These are phyloP conservation scores for Perca flavescens DNA, from an alignment of 2,113 vertebrate genomes.

Conservation along the genomic window DNA sequence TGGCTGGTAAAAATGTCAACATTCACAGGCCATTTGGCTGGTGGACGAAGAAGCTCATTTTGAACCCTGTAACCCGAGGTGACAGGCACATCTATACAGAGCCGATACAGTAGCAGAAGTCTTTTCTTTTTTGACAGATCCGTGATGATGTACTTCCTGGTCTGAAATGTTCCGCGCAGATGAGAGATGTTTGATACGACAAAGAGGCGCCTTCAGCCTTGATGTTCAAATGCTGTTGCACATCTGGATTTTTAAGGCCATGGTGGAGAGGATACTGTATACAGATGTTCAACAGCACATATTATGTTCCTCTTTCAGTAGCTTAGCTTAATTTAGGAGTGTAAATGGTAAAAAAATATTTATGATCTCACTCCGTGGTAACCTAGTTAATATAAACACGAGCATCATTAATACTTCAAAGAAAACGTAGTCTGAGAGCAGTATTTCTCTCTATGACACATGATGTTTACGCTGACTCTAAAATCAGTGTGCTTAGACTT, in stretches of 20 bases:
- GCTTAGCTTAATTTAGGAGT: not conserved
- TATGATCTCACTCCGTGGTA: not conserved
- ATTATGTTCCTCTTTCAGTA: not conserved
- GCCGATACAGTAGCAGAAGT: not conserved
- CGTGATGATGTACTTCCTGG: not conserved
- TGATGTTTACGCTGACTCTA: not conserved
- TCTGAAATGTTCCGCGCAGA: not conserved
- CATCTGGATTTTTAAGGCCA: not conserved
- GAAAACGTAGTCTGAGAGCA: constrained; percentile 6
- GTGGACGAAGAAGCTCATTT: too few relatives aligned
- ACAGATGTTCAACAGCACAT: not conserved
- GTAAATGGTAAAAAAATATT: not conserved
- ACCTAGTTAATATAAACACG: not conserved
- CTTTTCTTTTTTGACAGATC: too few relatives aligned
- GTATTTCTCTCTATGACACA: not conserved
- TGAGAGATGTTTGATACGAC: not conserved
- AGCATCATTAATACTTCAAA: not conserved
- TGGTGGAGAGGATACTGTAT: not conserved
- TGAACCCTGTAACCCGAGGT: too few relatives aligned
- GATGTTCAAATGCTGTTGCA: not conserved
- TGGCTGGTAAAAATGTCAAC: too few relatives aligned
- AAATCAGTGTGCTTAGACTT: constrained; percentile 5
- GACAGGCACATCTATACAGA: not conserved
- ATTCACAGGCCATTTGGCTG: too few relatives aligned
- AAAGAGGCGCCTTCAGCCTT: not conserved